Percentiles rank a stretch among this genome's conserved stretches.
phyloP scores from a whole-genome alignment of 35 echinoderm and acorn worm genomes.

The Ophiothrix spiculata region DNA sequence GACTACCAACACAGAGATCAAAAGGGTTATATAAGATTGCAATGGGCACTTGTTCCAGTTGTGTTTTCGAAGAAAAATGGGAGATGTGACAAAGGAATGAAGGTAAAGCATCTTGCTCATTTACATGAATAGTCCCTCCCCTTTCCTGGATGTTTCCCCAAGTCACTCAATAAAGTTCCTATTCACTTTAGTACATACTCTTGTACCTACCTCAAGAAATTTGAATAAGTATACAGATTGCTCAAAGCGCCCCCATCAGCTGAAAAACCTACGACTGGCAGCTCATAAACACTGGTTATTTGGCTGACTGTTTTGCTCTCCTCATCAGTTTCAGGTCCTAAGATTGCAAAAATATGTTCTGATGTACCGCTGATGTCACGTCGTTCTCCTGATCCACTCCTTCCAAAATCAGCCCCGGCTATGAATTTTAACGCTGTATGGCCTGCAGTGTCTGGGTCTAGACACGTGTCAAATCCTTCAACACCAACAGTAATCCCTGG shows the following conservation, averaged over 20 bases:
- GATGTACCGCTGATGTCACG: background rate
- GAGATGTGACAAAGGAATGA: too few species aligned
- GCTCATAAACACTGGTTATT: conserved; percentile 14
- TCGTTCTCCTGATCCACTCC: conserved; percentile 67
- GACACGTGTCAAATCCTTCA: conserved; percentile 73
- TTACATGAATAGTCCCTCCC: too few species aligned
- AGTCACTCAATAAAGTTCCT: too few species aligned
- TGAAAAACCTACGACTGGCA: background rate
- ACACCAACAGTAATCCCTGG: conserved; percentile 65
- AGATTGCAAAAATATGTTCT: conserved; percentile 74
- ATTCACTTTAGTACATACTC: too few species aligned
- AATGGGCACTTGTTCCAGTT: too few species aligned
- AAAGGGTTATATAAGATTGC: too few species aligned
- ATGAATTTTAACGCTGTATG: conserved; percentile 46
- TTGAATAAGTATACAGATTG: background rate
- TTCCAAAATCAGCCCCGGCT: conserved; percentile 45
- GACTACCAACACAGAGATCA: too few species aligned
- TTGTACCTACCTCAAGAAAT: background rate
- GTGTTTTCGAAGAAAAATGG: too few species aligned
- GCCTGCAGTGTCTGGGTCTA: conserved; percentile 29
- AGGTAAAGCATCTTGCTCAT: too few species aligned
- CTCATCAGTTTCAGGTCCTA: conserved; percentile 68
- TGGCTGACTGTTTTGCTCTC: conserved; percentile 34
- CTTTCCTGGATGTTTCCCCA: too few species aligned
- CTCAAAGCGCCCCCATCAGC: background rate